Conservation (phyloP, 2,797 vertebrate species). For the Ctenosaura bakeri region DNA sequence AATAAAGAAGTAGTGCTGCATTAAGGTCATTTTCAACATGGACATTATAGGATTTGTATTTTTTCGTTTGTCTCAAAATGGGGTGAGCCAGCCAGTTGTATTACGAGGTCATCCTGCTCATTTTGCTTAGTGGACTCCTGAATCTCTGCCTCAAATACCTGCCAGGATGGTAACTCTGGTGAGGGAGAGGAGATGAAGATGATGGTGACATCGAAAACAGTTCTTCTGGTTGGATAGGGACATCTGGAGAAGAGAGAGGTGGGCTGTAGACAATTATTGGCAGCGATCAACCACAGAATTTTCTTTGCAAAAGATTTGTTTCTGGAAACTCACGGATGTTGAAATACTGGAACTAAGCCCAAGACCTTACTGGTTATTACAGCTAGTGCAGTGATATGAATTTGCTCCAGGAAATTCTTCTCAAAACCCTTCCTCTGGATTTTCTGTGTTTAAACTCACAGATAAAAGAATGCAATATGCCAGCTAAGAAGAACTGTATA, state of each 20-base stretch:
- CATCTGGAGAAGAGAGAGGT: slow-evolving; percentile 22
- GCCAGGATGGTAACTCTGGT: no score
- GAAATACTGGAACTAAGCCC: not conserved
- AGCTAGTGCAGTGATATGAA: not conserved
- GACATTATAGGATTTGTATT: not conserved
- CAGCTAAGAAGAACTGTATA: not conserved
- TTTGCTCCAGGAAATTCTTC: not conserved
- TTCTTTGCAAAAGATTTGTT: not conserved
- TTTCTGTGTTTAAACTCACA: not conserved
- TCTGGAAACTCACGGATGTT: not conserved
- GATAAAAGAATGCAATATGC: not conserved
- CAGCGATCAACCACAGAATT: not conserved
- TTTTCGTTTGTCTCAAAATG: not conserved
- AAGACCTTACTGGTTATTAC: no score
- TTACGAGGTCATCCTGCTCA: not conserved
- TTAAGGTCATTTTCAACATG: not conserved
- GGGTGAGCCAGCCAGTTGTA: not conserved
- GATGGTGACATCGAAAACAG: slow-evolving; percentile 7
- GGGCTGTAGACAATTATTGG: not conserved
- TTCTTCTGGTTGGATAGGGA: slow-evolving; percentile 2
- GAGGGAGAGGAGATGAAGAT: slow-evolving; percentile 44
- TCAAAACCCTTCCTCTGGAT: not conserved
- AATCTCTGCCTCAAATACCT: not conserved
- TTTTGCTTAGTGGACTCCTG: not conserved
- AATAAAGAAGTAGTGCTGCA: slow-evolving; percentile 39